Evolutionary conservation across 2,113 vertebrate species (phyloP).

Genomic region (Etia nguti): DNA sequence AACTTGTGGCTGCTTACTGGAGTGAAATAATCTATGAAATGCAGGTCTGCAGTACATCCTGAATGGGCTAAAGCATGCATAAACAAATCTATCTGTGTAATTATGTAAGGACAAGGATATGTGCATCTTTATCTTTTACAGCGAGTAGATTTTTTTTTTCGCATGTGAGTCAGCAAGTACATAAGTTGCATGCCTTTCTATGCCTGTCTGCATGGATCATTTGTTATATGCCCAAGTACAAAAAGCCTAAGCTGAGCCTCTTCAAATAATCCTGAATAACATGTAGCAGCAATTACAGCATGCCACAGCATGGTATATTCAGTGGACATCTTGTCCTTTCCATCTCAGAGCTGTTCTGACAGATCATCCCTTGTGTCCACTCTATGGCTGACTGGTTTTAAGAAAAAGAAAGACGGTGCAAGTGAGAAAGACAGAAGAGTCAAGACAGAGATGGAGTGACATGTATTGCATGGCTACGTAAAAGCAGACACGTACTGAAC

Average conservation of each 20-base stretch:
- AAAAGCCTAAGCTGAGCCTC: background rate
- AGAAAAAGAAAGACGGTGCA: constrained; percentile 20
- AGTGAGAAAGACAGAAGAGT: background rate
- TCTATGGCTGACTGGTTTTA: constrained; percentile 27
- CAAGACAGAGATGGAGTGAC: constrained; percentile 11
- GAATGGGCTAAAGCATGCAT: background rate
- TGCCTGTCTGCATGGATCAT: background rate
- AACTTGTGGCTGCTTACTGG: background rate
- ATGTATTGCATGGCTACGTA: background rate
- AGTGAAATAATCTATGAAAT: background rate
- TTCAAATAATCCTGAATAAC: constrained; percentile 25
- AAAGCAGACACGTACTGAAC: background rate
- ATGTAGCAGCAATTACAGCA: constrained; percentile 38
- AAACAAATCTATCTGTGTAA: background rate
- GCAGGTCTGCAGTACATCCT: background rate
- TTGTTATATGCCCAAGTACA: background rate
- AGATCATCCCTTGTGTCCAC: constrained; percentile 40
- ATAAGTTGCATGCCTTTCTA: background rate
- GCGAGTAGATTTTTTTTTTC: background rate
- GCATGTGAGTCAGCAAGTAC: background rate
- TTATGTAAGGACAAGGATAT: background rate
- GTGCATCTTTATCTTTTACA: background rate
- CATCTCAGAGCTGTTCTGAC: constrained; percentile 48
- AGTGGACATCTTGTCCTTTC: constrained; percentile 37
- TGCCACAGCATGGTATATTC: constrained; percentile 14